phyloP scores from a whole-genome alignment of 53 echinoderm and acorn worm species.

The Holothuria leucospilota region DNA sequence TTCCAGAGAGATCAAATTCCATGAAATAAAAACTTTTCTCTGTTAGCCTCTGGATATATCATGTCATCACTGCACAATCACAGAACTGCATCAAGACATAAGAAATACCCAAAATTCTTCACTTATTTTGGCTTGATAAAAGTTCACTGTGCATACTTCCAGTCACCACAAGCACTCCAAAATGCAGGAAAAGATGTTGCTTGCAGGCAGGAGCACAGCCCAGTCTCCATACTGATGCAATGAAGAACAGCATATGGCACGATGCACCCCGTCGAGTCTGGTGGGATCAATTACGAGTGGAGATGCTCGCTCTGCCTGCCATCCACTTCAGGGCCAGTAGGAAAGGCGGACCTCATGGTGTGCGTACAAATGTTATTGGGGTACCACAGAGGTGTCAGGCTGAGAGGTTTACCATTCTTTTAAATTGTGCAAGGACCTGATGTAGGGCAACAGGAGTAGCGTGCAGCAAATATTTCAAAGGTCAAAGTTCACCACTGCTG shows the following conservation, averaged over 20 bases:
- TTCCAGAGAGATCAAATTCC: too few species aligned
- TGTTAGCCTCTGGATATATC: too few species aligned
- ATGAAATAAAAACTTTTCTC: too few species aligned
- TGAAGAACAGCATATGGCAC: constrained; percentile 13
- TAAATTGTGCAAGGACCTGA: too few species aligned
- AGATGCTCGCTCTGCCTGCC: not conserved
- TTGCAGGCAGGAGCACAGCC: too few species aligned
- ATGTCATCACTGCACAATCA: not conserved
- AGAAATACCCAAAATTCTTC: not conserved
- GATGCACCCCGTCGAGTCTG: constrained; percentile 28
- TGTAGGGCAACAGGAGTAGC: too few species aligned
- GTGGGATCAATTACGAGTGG: constrained; percentile 2
- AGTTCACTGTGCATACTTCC: not conserved
- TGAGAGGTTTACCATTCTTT: too few species aligned
- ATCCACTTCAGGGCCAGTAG: constrained; percentile 7
- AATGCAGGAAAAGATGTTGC: not conserved
- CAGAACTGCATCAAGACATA: not conserved
- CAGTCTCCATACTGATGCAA: too few species aligned
- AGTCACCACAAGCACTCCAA: not conserved
- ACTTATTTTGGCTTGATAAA: not conserved
- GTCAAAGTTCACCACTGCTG: too few species aligned
- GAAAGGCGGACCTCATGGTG: constrained; percentile 21
- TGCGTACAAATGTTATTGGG: constrained; percentile 28
- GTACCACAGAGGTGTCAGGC: not conserved
- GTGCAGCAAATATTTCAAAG: too few species aligned